phyloP scores from a whole-genome alignment of 2,888 invertebrate genomes.

The Agriopis marginaria region DNA sequence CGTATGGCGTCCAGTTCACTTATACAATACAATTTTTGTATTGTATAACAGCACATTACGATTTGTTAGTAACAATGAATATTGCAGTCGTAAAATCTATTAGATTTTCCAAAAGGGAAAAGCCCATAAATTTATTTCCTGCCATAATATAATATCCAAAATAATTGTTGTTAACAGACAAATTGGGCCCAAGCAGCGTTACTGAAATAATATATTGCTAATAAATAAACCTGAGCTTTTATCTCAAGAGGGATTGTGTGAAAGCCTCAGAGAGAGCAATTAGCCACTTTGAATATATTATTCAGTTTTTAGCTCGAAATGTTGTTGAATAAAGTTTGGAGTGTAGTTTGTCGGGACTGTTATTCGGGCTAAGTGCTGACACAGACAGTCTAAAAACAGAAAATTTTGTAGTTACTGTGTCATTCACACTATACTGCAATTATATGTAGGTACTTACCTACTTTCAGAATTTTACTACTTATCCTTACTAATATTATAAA shows the following conservation, averaged over 20 bases:
- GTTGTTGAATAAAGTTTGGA: constrained; percentile 9
- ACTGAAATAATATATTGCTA: constrained; percentile 20
- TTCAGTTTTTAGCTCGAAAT: constrained; percentile 7
- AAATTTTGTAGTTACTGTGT: neutral
- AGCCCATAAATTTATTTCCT: constrained; percentile 4
- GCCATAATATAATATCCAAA: neutral
- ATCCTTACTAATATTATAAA: too few species aligned
- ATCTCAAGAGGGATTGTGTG: constrained; percentile 13
- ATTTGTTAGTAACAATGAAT: too few species aligned
- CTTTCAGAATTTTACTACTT: too few species aligned
- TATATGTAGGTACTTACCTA: too few species aligned
- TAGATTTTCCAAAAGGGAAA: neutral
- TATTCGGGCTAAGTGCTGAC: neutral
- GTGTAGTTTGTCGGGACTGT: neutral
- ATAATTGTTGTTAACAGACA: neutral
- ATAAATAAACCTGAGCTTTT: constrained; percentile 32
- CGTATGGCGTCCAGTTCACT: neutral
- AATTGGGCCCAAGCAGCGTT: constrained; percentile 10
- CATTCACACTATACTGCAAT: neutral
- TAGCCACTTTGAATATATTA: constrained; percentile 22
- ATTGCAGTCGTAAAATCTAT: too few species aligned
- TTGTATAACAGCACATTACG: too few species aligned
- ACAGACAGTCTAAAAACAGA: constrained; percentile 5
- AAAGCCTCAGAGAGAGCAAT: constrained; percentile 22
- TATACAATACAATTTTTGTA: too few species aligned